Evolutionary conservation across 1,140 invertebrate genomes (phyloP).

Genomic region (Mesaphorura yosii): DNA sequence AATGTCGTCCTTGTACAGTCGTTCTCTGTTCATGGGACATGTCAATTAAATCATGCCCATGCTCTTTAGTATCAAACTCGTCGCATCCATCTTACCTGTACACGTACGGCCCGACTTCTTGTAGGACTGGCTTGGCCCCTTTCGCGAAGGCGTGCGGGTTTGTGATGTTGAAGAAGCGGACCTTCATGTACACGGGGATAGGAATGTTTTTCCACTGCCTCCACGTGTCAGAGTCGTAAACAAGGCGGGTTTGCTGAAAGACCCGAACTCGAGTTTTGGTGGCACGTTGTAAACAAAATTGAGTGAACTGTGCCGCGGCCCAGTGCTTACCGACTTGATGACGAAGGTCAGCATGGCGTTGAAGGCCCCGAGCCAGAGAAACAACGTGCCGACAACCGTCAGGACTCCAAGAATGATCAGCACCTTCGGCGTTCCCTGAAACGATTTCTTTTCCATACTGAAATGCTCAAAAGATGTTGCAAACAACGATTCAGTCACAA

Average conservation of each 20-base stretch:
- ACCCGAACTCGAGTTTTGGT: too few species aligned
- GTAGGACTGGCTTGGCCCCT: slow-evolving; percentile 11
- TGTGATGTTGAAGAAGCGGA: slow-evolving; percentile 23
- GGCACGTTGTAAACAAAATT: too few species aligned
- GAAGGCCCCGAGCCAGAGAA: too few species aligned
- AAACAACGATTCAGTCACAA: too few species aligned
- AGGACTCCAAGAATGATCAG: too few species aligned
- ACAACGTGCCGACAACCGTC: too few species aligned
- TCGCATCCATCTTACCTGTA: slow-evolving; percentile 3
- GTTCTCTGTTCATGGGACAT: background rate
- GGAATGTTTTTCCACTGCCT: slow-evolving; percentile 8
- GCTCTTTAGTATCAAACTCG: background rate
- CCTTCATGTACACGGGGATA: slow-evolving; percentile 9
- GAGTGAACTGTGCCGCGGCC: too few species aligned
- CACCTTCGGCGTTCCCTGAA: too few species aligned
- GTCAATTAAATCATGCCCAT: background rate
- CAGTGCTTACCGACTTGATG: too few species aligned
- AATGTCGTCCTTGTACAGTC: background rate
- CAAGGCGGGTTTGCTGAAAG: slow-evolving; percentile 12
- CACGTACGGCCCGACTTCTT: slow-evolving; percentile 10
- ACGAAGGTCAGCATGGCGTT: too few species aligned
- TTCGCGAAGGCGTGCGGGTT: slow-evolving; percentile 11
- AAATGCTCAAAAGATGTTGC: too few species aligned
- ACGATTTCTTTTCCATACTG: too few species aligned
- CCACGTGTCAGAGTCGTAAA: slow-evolving; percentile 11